phyloP scores from a whole-genome alignment of 2,888 invertebrate species.

The Hyposoter dolosus region DNA sequence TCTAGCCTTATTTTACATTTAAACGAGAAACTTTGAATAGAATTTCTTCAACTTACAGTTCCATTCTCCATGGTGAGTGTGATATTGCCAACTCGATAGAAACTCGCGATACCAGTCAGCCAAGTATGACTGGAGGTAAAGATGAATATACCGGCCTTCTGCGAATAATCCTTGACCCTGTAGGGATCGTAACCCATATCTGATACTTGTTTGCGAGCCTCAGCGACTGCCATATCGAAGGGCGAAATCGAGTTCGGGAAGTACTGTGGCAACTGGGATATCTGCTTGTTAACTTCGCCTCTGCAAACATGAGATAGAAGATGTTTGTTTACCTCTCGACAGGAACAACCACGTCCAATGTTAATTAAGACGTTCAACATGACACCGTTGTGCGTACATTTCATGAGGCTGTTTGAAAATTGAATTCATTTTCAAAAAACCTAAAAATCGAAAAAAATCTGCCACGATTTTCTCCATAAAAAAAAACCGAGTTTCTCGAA shows the following conservation, averaged over 20 bases:
- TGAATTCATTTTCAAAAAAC: neutral
- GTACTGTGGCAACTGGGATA: conserved; percentile 89
- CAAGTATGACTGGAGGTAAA: conserved; percentile 91
- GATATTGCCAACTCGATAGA: conserved; percentile 93
- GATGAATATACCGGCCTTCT: conserved; percentile 89
- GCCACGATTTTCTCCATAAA: too few relatives aligned
- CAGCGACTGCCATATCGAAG: conserved; percentile 92
- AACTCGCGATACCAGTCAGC: conserved; percentile 92
- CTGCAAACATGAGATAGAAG: conserved; percentile 80
- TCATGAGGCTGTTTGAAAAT: neutral
- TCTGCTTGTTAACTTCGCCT: conserved; percentile 90
- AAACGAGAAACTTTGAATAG: neutral
- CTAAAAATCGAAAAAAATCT: neutral
- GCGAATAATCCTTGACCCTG: conserved; percentile 90
- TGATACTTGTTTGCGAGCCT: conserved; percentile 89
- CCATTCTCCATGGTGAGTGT: conserved; percentile 90
- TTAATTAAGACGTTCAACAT: neutral
- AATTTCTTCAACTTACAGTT: conserved; percentile 84
- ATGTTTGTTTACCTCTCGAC: conserved; percentile 7
- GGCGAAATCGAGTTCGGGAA: conserved; percentile 95
- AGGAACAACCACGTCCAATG: neutral
- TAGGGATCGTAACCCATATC: conserved; percentile 91
- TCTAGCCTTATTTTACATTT: neutral
- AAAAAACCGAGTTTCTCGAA: too few relatives aligned
- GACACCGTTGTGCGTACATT: neutral